Evolutionary conservation across 2,113 vertebrate species (phyloP).

Genomic region (Agapornis roseicollis): DNA sequence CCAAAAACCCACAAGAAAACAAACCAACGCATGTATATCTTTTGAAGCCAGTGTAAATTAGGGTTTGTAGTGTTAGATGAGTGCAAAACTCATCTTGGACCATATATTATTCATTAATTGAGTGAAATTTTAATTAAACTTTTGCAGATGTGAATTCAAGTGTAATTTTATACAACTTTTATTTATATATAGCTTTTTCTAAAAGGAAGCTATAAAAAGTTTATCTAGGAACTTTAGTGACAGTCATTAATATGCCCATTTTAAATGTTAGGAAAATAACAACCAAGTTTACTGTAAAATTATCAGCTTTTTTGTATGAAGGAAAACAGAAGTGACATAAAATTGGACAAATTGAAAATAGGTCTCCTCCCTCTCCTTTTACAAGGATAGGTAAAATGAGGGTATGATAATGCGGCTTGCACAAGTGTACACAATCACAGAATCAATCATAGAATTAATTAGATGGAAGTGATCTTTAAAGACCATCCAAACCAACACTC

Average conservation of each 20-base stretch:
- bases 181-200: neutral
- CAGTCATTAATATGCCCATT: neutral
- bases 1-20: neutral
- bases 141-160: neutral
- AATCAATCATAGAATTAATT: neutral
- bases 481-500: neutral
- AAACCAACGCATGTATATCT: neutral
- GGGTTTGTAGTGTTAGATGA: neutral
- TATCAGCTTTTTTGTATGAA: neutral
- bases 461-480: neutral
- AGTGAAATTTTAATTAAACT: neutral
- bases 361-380: neutral
- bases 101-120: neutral
- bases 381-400: neutral
- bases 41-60: neutral
- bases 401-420: no score
- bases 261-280: neutral
- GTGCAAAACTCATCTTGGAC: neutral
- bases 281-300: neutral
- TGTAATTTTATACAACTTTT: neutral
- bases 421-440: neutral
- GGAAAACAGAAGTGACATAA: neutral
- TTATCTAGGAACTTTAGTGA: neutral
- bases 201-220: neutral
- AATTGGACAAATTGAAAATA: neutral